Evolutionary conservation across 2,797 vertebrate species (phyloP), one percentile per base, ranked within the genome.

Genomic region (Sebastes hopkinsi): DNA sequence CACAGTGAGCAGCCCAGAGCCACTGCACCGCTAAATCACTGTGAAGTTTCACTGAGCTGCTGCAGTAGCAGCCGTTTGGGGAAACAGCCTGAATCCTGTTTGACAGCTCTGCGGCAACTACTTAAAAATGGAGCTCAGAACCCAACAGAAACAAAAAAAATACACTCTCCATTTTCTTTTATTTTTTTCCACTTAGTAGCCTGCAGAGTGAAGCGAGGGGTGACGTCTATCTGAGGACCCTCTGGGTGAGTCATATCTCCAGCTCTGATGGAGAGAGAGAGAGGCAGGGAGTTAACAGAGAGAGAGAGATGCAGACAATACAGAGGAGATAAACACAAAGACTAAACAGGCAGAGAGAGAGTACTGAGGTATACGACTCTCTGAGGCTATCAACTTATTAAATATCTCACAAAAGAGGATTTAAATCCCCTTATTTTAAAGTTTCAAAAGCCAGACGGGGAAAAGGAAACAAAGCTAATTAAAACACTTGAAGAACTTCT

Each of bases 191-290:
- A 54, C 30, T 36, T 74, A 89, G 80, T 50, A 79, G 62, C 65
- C 71, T 75, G 54, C 34, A 75, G 72, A 79, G 82, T 2, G 27
- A 68, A 56, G 72, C 5, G 62, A 70, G 5, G 20, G 55, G 67
- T 72, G 71, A 82, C 4, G 50, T 62, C 18, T 79, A 38, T 62
- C 9, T 77, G 34, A 8, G 64, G 59, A 79, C 73, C 67, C 46
- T 60, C 38, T 22, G 67, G 65, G 14, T 83, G 86, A 90, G 65
- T 88, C 85, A 83, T 30, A 58, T 75, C 81, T 55, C 25, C 4
- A 1, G 5, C 22, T 75, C 30, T 64, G 60, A 74, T 61, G 60
- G 34, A 58, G 34, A 36, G 16, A 38, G 25, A 32, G 25, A 32
- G 29, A 62, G 60, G 22, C 13, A 50, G 56, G 5, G 23, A 60